phyloP scores from a whole-genome alignment of 2,797 vertebrate genomes.

The Sebastes jordani region DNA sequence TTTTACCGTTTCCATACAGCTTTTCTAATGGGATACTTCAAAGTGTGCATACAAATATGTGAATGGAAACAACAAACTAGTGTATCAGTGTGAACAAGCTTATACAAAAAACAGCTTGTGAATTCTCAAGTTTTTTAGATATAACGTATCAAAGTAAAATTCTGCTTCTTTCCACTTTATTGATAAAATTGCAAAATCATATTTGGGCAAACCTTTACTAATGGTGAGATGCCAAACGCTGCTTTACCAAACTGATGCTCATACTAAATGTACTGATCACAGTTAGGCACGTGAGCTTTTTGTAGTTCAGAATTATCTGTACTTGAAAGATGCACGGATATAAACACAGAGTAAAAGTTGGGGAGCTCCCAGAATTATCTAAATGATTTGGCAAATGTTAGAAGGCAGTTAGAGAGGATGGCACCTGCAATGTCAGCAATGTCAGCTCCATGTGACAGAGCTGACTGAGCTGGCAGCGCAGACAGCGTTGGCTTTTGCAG shows the following conservation, averaged over 20 bases:
- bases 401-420: slow-evolving; percentile 15
- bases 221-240: neutral
- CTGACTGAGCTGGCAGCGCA: slow-evolving; percentile 40
- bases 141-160: neutral
- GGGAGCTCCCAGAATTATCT: neutral
- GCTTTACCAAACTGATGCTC: neutral
- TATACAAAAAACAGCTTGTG: neutral
- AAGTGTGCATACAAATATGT: too few species aligned
- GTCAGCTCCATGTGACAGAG: slow-evolving; percentile 35
- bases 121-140: neutral
- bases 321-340: neutral
- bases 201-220: neutral
- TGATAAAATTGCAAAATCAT: neutral
- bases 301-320: neutral
- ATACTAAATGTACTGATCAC: neutral
- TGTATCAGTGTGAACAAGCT: neutral
- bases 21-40: too few species aligned
- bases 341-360: neutral
- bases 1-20: too few species aligned
- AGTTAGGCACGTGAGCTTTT: neutral
- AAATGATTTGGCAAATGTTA: slow-evolving; percentile 33
- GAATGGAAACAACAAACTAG: too few species aligned
- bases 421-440: slow-evolving; percentile 49
- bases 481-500: slow-evolving; percentile 45
- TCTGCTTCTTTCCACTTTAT: neutral